phyloP scores from a whole-genome alignment of 2,888 invertebrate genomes.

The Anthophora plumipes region DNA sequence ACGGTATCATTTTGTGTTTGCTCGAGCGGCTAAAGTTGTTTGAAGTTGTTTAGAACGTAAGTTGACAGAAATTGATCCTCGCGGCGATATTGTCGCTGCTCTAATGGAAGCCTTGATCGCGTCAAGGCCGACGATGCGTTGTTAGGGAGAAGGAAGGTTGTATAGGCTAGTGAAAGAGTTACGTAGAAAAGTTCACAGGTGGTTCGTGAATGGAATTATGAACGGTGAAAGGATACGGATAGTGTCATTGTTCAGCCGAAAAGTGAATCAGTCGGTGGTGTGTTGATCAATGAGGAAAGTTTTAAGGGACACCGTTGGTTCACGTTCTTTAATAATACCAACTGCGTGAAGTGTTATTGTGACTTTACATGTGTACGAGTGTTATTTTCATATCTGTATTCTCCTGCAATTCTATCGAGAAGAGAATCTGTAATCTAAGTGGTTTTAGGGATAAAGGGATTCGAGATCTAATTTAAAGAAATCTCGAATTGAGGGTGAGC shows the following conservation, averaged over 20 bases:
- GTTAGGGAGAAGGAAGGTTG: neutral
- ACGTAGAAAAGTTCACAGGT: constrained; percentile 5
- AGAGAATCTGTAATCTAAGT: too few species aligned
- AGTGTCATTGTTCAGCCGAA: constrained; percentile 6
- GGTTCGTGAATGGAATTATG: neutral
- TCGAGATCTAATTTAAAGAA: neutral
- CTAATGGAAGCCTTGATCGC: constrained; percentile 2
- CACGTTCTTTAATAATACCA: neutral
- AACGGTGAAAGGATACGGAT: neutral
- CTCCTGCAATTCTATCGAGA: neutral
- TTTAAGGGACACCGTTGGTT: neutral
- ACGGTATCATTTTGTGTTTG: neutral
- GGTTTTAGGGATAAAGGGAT: too few species aligned
- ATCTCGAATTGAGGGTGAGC: neutral
- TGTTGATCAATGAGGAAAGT: neutral
- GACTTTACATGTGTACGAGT: neutral
- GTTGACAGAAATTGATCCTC: constrained; percentile 45
- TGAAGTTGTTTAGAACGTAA: neutral
- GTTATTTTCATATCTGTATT: neutral
- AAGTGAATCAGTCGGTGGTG: neutral
- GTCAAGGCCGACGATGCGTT: constrained; percentile 5
- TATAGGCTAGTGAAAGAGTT: neutral
- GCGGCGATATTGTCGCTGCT: neutral
- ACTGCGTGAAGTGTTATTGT: neutral
- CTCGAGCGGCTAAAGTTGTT: too few species aligned